These are phyloP conservation scores for Microchrysa polita DNA, from an alignment of 2,888 invertebrate species.

Conservation along the genomic window DNA sequence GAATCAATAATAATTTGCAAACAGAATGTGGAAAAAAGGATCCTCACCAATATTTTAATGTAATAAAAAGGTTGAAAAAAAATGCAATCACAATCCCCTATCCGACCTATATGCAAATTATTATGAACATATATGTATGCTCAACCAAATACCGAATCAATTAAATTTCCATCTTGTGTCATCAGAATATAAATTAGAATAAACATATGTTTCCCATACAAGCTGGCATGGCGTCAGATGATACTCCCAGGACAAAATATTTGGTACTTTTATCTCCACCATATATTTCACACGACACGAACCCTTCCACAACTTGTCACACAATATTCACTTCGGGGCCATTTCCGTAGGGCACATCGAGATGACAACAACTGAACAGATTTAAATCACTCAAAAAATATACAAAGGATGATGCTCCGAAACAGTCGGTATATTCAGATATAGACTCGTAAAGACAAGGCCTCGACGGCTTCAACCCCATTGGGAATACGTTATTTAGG, in stretches of 20 bases:
- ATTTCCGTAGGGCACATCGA: constrained; percentile 6
- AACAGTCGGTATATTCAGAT: constrained; percentile 12
- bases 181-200: constrained; percentile 16
- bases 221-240: neutral
- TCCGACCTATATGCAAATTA: too few species aligned
- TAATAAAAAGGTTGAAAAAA: too few species aligned
- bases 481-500: constrained; percentile 17
- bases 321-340: neutral
- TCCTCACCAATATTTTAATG: too few species aligned
- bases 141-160: neutral
- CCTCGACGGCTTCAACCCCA: neutral
- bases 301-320: constrained; percentile 34
- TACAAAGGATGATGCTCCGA: constrained; percentile 43
- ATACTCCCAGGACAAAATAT: neutral
- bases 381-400: constrained; percentile 49
- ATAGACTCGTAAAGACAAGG: too few species aligned
- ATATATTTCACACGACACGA: neutral
- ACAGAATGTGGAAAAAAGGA: too few species aligned
- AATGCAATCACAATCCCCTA: too few species aligned
- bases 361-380: constrained; percentile 42
- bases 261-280: constrained; percentile 8
- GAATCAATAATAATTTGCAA: too few species aligned
- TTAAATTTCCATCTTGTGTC: neutral
- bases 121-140: too few species aligned
- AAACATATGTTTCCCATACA: constrained; percentile 26